Evolutionary conservation across 2,113 vertebrate species (phyloP).

Genomic region (Malurus elegans): DNA sequence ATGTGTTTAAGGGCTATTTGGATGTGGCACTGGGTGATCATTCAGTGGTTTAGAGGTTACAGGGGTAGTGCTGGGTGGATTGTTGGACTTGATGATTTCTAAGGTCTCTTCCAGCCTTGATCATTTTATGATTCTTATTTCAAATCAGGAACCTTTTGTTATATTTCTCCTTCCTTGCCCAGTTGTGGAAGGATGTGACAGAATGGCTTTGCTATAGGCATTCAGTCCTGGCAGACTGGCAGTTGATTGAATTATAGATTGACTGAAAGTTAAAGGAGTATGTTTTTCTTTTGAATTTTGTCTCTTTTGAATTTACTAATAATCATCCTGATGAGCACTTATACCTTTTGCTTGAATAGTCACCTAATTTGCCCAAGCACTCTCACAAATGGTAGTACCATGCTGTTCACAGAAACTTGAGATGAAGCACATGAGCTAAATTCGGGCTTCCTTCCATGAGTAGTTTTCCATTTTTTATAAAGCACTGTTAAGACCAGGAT

Average conservation of each 20-base stretch:
- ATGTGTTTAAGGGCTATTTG: background rate
- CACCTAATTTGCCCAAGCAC: background rate
- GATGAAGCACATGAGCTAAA: background rate
- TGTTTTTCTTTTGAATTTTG: background rate
- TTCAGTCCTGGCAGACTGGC: background rate
- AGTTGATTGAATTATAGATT: background rate
- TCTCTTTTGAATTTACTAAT: background rate
- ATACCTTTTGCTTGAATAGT: background rate
- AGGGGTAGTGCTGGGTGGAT: background rate
- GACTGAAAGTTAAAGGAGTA: background rate
- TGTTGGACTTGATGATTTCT: background rate
- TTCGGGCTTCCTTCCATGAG: background rate
- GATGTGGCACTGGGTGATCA: rapidly evolving
- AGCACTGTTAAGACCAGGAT: background rate
- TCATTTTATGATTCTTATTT: background rate
- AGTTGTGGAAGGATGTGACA: background rate
- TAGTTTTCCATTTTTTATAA: background rate
- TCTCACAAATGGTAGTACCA: background rate
- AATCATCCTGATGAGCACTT: background rate
- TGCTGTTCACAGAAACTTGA: background rate
- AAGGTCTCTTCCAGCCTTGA: background rate
- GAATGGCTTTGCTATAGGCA: background rate
- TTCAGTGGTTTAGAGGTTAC: background rate
- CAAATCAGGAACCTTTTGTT: background rate
- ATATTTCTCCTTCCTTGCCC: background rate